Percentiles rank a stretch among this genome's conserved stretches.
These are phyloP conservation scores for Sylvia borin DNA, from an alignment of 2,797 vertebrate species.

Conservation along the genomic window DNA sequence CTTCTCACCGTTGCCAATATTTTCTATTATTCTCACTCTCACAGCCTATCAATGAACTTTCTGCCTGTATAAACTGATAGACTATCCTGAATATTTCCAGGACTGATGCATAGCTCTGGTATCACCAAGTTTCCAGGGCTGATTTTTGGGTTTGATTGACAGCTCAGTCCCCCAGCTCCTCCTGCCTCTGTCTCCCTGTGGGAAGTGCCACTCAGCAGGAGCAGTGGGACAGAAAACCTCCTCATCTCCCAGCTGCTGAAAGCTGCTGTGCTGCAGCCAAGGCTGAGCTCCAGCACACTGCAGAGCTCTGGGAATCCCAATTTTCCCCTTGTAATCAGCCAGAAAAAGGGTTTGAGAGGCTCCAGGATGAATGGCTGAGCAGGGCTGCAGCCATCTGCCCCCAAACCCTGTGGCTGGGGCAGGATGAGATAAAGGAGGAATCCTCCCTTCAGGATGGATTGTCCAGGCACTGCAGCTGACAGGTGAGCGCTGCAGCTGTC, in stretches of 20 bases:
- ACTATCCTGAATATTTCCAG: background rate
- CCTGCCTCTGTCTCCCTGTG: background rate
- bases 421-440: background rate
- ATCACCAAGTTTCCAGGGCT: background rate
- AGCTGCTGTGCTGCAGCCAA: background rate
- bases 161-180: background rate
- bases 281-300: background rate
- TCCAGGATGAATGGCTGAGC: background rate
- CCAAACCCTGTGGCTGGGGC: background rate
- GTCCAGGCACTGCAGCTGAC: slow-evolving; percentile 11
- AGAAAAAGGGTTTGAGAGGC: background rate
- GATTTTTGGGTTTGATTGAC: background rate
- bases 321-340: background rate
- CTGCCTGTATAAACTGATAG: background rate
- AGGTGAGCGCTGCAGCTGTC: slow-evolving; percentile 52
- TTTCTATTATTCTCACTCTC: background rate
- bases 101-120: background rate
- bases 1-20: background rate
- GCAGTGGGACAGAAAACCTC: background rate
- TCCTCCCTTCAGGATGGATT: background rate
- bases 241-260: background rate
- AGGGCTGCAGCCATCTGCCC: background rate
- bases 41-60: background rate
- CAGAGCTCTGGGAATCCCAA: background rate
- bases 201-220: background rate